Conservation (phyloP, 2,113 vertebrate genomes). For the Acanthisitta chloris region DNA sequence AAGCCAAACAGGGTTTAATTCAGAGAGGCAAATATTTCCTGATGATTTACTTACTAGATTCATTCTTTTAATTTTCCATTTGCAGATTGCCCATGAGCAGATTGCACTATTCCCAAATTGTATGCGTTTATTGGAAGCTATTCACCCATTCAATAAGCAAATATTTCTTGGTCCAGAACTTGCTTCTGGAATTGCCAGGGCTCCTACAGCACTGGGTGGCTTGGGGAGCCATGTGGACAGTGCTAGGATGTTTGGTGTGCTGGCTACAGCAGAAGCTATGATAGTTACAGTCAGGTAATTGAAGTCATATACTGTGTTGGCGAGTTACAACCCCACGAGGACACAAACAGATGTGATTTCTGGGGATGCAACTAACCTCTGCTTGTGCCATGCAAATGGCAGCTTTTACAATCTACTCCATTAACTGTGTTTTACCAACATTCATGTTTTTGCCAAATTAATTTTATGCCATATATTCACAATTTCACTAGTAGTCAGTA, state of each 20-base stretch:
- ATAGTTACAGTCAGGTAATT: neutral
- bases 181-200: neutral
- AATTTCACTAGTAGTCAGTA: neutral
- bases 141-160: constrained; percentile 30
- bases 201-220: neutral
- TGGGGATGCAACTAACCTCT: neutral
- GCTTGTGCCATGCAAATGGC: neutral
- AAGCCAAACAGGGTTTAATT: constrained; percentile 36
- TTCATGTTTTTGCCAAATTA: neutral
- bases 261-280: neutral
- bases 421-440: neutral
- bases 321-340: neutral
- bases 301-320: neutral
- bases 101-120: constrained; percentile 31
- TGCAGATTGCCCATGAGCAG: constrained; percentile 33
- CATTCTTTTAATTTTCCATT: constrained; percentile 57
- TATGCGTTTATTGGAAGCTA: constrained; percentile 32
- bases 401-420: neutral
- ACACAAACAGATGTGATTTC: neutral
- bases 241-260: neutral
- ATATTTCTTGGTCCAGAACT: constrained; percentile 3
- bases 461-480: neutral
- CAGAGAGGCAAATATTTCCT: constrained; percentile 6
- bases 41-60: constrained; percentile 10
- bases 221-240: neutral